Percentiles rank a stretch among this genome's conserved stretches.
phyloP scores from a whole-genome alignment of 2,888 invertebrate genomes.

The Eremobia ochroleuca region DNA sequence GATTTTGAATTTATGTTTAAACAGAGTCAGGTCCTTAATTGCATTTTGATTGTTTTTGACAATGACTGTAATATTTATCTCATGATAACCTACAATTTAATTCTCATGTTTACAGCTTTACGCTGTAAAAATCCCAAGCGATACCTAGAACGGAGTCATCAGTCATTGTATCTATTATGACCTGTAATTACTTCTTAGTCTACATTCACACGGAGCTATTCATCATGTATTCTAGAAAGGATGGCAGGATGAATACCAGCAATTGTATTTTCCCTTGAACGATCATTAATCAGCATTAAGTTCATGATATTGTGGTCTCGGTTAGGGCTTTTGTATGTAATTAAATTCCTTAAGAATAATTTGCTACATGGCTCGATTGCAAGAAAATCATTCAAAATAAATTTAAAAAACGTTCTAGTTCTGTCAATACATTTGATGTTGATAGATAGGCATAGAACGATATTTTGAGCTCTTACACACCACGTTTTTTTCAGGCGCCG shows the following conservation, averaged over 20 bases:
- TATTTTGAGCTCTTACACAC: too few relatives aligned
- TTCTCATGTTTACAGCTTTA: neutral
- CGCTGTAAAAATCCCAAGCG: slow-evolving; percentile 11
- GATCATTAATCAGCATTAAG: slow-evolving; percentile 49
- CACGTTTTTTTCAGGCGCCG: too few relatives aligned
- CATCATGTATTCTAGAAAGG: slow-evolving; percentile 41
- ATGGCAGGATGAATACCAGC: slow-evolving; percentile 1
- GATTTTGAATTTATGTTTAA: neutral
- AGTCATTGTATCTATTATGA: slow-evolving; percentile 32
- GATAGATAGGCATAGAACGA: too few relatives aligned
- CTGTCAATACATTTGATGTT: too few relatives aligned
- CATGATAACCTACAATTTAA: neutral
- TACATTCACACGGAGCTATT: slow-evolving; percentile 39
- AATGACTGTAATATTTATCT: neutral
- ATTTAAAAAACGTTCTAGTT: too few relatives aligned
- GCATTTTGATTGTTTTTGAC: neutral
- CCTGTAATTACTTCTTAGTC: slow-evolving; percentile 43
- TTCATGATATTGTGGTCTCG: slow-evolving; percentile 22
- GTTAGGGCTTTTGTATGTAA: neutral
- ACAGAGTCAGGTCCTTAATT: neutral
- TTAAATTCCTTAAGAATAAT: neutral
- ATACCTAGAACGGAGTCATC: slow-evolving; percentile 25
- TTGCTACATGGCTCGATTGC: too few relatives aligned
- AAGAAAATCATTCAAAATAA: too few relatives aligned
- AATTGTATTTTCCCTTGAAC: slow-evolving; percentile 33